Evolutionary conservation across 2,888 invertebrate genomes (phyloP), one percentile per base, ranked within the genome.

Genomic region (Lutraria lutraria): DNA sequence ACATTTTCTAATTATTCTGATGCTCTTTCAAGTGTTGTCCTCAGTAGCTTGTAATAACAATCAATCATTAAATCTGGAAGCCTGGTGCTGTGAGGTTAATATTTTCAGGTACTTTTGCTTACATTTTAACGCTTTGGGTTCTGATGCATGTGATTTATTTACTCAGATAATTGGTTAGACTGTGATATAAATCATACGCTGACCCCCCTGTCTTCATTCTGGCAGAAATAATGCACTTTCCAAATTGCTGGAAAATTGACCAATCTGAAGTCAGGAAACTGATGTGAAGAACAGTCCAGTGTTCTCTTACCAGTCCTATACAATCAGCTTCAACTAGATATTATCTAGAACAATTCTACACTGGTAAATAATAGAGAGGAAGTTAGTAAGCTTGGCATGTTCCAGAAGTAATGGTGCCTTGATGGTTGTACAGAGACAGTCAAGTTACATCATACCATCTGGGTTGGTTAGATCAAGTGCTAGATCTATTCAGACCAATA

Each of bases 171-270:
- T 76, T 76, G 76, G 25, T 76, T 19, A 31, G 76, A 76, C 76
- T 76, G 76, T 15, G 19, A 76, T 19, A 34, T 76, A 76, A 76
- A 76, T 76, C 76, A 76, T 31, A 76, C 31, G 31, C 19, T 31
- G 15, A 76, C 29, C 25, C 76, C n/a, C 76, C 76, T 76, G 76
- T 34, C 31, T 76, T 76, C 76, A 76, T 76, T 76, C 0, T 76
- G 31, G 19, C 34, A 34, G 76, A 76, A 31, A 76, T 53, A 43
- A 68, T 72, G n/a, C 21, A 34, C 52, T 16, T n/a, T 72, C 52
- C 76, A 21, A 84, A 84, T 84, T 84, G 84, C 34, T 84, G 72
- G 84, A 84, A 84, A 84, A 84, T 84, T 84, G 72, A 84, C 84
- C 84, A 76, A 76, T 53, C 72, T 21, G 34, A 25, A 43, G 52